Evolutionary conservation across 2,797 vertebrate species (phyloP), one percentile per base, ranked within the genome.

Genomic region (Hypotaenidia philippensis): DNA sequence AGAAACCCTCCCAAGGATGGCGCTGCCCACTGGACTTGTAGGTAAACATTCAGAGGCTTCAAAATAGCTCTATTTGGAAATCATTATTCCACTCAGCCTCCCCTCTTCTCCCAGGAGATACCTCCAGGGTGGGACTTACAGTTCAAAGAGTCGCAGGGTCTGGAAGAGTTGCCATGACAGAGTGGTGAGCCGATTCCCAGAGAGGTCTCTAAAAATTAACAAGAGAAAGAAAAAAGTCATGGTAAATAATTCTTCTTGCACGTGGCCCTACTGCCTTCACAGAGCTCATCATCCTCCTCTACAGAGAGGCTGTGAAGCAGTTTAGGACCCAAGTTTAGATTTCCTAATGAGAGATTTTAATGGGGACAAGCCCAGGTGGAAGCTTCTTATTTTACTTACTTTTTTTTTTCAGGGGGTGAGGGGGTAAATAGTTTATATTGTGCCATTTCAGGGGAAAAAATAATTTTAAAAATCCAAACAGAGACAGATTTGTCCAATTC

Each of bases 101-200:
- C 76, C 81, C 63, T 66, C 49, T 80, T 45, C 77, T 79, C 81
- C 86, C 65, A 90, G 61, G 61, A 86, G 22, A 22, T 15, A 53
- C 7, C 68, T 91, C 90, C 76, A 29, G 80, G 78, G 72, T 52
- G 59, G 40, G 94, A 99, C 99, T 99, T 98, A 99, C 99, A 99
- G 98, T 98, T 99, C 99, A 59, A 97, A 97, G 97, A 99, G 98
- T 96, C 99, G 99, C 95, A 99, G 98, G n/a, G 99, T 99, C 98
- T 99, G 98, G 98, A 99, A 99, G 93, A 99, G 99, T 91, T 99
- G 99, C 99, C 99, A 99, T 19, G 99, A 99, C 89, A 99, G 98
- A 22, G 99, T 99, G 95, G 98, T 98, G 97, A 99, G 98, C 90
- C 99, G 99, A 96, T 99, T 99, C 97, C 99, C 99, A 21, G 99